phyloP scores from a whole-genome alignment of 1,140 invertebrate genomes.

The Leptinotarsa defecta region DNA sequence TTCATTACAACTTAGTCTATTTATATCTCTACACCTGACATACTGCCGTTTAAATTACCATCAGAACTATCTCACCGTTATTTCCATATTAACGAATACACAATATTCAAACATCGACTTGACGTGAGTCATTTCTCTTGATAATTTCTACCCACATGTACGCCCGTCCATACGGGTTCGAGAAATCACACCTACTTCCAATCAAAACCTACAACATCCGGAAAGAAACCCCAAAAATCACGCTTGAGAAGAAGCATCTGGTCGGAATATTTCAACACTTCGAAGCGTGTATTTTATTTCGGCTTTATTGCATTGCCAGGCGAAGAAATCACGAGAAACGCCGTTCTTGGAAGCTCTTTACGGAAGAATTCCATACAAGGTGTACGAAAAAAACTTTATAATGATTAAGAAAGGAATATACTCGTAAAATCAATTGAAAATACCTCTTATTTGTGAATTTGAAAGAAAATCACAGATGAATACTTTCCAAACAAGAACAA shows the following conservation, averaged over 20 bases:
- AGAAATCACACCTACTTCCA: not conserved
- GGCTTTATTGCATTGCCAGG: not conserved
- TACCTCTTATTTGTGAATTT: too few species aligned
- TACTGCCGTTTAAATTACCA: not conserved
- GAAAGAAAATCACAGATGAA: too few species aligned
- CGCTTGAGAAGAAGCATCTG: not conserved
- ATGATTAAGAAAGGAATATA: too few species aligned
- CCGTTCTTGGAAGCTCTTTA: too few species aligned
- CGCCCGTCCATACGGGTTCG: not conserved
- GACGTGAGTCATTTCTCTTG: not conserved
- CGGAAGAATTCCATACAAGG: too few species aligned
- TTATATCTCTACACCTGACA: too few species aligned
- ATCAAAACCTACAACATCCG: not conserved
- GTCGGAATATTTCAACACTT: not conserved
- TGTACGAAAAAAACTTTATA: too few species aligned
- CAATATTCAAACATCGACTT: not conserved
- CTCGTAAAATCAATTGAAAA: too few species aligned
- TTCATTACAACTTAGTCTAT: too few species aligned
- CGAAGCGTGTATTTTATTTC: not conserved
- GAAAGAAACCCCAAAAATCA: not conserved
- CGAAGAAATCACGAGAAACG: too few species aligned
- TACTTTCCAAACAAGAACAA: too few species aligned
- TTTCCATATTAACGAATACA: not conserved
- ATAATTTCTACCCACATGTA: not conserved
- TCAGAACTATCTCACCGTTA: not conserved